Base-by-base conservation (phyloP, 2,797 vertebrate species). In the Australoheros facetus region DNA sequence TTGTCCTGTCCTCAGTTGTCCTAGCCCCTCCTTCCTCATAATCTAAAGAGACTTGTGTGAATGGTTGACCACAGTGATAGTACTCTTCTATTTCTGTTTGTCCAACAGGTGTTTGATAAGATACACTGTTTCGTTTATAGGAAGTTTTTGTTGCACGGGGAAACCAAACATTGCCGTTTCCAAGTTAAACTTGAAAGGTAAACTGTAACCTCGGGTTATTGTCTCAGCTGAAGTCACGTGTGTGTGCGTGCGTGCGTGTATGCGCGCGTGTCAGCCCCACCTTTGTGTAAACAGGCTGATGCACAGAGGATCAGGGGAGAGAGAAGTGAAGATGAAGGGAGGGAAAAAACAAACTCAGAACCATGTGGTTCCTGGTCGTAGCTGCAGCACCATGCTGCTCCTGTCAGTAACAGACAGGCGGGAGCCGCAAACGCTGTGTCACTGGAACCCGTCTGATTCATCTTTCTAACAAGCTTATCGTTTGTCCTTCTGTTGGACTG, bases 401-500 rank as follows among this genome's bases (percentile, higher is more conserved):
- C 57, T 54, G 51, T 55, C 0, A 10, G 34, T 56, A 75, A 56
- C 58, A 34, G 23, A 64, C 51, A 74, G 32, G 28, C 64, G 7
- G 71, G 21, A 64, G 56, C 9, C 12, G 71, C 48, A 56, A 55
- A 42, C 12, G 14, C 34, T 39, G 78, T 28, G 26, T 14, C 45
- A 4, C 16, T 32, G 42, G 62, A 37, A 34, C 11, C 19, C 28
- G 1, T 55, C 42, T 70, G 37, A 42, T 56, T 73, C 48, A 37
- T 75, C 39, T 21, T 28, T 71, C 58, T 58, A 62, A 79, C 48
- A 3, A 71, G 42, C 51, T 74, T 11, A 21, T 64, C 16, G 73
- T 56, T 73, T 34, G 3, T 60, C 53, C 32, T 53, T 57, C 57
- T 75, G 73, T 62, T 64, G 30, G 39, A 73, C 42, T 87, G 39